Percentiles rank a stretch among this genome's conserved stretches.
These are phyloP conservation scores for Malurus melanocephalus DNA, from an alignment of 2,113 vertebrate species.

Conservation along the genomic window DNA sequence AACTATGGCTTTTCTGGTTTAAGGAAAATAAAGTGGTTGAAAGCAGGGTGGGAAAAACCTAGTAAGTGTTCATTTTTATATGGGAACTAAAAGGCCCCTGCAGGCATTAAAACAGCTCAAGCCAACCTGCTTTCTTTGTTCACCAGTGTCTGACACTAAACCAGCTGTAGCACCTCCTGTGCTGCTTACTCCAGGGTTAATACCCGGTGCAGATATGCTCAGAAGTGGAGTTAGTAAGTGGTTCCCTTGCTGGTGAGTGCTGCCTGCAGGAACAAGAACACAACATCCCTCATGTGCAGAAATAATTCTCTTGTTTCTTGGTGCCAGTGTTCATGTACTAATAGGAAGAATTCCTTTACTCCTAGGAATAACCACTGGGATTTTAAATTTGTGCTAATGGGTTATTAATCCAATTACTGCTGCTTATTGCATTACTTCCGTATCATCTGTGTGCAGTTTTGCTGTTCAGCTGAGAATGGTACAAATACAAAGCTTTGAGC, in stretches of 20 bases:
- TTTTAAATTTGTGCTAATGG: constrained; percentile 40
- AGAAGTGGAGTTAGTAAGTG: background rate
- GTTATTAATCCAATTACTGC: constrained; percentile 54
- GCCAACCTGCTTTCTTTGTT: background rate
- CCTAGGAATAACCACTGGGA: constrained; percentile 10
- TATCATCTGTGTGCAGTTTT: background rate
- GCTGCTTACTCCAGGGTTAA: background rate
- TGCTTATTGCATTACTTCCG: background rate
- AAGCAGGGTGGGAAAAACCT: background rate
- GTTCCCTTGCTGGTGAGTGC: background rate
- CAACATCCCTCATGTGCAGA: background rate
- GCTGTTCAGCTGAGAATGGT: background rate
- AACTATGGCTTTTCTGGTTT: background rate
- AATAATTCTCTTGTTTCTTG: background rate
- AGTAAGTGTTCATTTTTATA: background rate
- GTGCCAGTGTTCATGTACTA: background rate
- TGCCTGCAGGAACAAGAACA: background rate
- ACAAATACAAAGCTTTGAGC: constrained; percentile 16
- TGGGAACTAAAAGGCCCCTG: background rate
- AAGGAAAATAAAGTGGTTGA: background rate
- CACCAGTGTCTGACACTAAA: background rate
- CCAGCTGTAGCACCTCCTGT: background rate
- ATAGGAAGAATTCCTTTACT: background rate
- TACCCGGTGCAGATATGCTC: background rate
- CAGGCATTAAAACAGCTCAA: background rate